These are phyloP conservation scores for Euphonia xanthogaster DNA, from an alignment of 2,797 vertebrate species.

Conservation along the genomic window DNA sequence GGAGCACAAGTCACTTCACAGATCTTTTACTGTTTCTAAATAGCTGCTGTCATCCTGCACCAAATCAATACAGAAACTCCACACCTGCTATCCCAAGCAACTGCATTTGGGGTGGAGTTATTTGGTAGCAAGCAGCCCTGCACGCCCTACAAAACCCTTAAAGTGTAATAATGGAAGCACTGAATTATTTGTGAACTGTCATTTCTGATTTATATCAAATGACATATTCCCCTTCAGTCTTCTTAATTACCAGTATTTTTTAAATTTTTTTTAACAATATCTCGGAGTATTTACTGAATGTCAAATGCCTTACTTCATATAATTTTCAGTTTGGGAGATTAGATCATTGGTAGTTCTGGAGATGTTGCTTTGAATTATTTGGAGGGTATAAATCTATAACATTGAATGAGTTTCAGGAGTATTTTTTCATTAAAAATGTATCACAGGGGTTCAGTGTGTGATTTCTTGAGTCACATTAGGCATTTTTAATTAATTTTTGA, in stretches of 20 bases:
- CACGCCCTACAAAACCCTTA: background rate
- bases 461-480: background rate
- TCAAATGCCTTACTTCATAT: conserved; percentile 24
- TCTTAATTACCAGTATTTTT: background rate
- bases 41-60: background rate
- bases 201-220: conserved; percentile 33
- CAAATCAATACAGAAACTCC: background rate
- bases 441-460: background rate
- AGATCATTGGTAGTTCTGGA: conserved; percentile 1
- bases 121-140: background rate
- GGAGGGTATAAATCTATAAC: conserved; percentile 16
- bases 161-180: background rate
- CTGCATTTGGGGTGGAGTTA: background rate
- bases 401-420: background rate
- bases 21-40: background rate
- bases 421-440: conserved; percentile 47
- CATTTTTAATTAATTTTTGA: conserved; percentile 46
- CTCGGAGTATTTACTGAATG: background rate
- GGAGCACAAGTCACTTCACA: background rate
- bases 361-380: conserved; percentile 50
- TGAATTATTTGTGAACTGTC: conserved; percentile 49
- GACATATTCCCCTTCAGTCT: background rate
- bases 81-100: background rate
- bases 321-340: conserved; percentile 30
- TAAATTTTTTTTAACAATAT: background rate